phyloP scores from a whole-genome alignment of 23 tunicate genomes.

The Clavelina lepadiformis region DNA sequence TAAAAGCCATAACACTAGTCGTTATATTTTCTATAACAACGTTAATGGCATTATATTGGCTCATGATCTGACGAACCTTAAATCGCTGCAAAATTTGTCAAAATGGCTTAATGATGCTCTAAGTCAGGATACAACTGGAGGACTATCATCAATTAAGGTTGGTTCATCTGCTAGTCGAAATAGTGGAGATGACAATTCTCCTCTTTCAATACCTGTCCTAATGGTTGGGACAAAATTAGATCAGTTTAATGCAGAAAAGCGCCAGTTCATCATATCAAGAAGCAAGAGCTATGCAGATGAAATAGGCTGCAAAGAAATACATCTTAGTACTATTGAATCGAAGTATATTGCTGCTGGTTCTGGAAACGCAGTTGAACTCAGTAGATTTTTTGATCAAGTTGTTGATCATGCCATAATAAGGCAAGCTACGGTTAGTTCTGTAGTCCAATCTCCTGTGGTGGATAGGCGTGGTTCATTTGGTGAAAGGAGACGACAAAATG shows the following conservation, averaged over 20 bases:
- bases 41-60: constrained; percentile 85
- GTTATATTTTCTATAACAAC: constrained; percentile 81
- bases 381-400: constrained; percentile 80
- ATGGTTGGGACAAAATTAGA: constrained; percentile 87
- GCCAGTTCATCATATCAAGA: constrained; percentile 22
- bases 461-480: constrained; percentile 40
- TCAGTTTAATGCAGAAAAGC: constrained; percentile 31
- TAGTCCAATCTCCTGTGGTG: constrained; percentile 11
- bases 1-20: constrained; percentile 75
- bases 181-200: background rate
- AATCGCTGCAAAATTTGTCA: constrained; percentile 68
- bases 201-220: constrained; percentile 45
- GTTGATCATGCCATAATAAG: constrained; percentile 38
- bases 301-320: constrained; percentile 50
- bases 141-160: constrained; percentile 64
- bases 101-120: constrained; percentile 84
- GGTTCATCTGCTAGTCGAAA: constrained; percentile 9
- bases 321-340: constrained; percentile 48
- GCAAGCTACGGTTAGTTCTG: constrained; percentile 10
- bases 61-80: constrained; percentile 79
- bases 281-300: constrained; percentile 53
- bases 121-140: constrained; percentile 36
- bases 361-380: constrained; percentile 76
- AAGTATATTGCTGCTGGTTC: constrained; percentile 85
- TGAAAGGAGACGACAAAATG: constrained; percentile 36